These are phyloP conservation scores for Manis javanica DNA, from an alignment of 2,797 vertebrate species.

Conservation along the genomic window DNA sequence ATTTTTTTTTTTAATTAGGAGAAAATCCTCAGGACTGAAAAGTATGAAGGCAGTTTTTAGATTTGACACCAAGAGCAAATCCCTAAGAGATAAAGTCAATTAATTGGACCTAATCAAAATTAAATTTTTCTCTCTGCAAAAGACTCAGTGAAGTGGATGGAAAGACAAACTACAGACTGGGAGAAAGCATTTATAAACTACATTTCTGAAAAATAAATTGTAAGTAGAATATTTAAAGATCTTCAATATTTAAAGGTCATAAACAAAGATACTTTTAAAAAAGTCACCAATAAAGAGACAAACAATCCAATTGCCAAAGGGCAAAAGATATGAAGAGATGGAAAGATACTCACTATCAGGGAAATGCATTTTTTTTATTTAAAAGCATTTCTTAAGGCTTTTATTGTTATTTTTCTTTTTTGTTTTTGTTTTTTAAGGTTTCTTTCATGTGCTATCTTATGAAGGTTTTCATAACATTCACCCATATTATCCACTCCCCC, in stretches of 20 bases:
- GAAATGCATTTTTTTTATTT: no score
- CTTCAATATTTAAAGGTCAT: no score
- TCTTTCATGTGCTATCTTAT: no score
- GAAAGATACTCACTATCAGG: background rate
- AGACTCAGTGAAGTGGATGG: background rate
- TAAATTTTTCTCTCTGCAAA: background rate
- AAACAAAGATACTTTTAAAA: background rate
- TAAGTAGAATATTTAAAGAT: background rate
- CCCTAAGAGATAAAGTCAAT: background rate
- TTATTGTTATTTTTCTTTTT: no score
- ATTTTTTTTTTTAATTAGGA: background rate
- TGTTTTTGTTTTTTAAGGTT: no score
- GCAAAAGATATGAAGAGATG: background rate
- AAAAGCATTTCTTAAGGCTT: no score
- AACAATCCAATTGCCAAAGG: background rate
- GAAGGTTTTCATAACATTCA: no score
- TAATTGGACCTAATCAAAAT: background rate
- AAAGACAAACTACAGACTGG: no score
- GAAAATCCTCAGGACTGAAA: background rate
- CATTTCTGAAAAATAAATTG: background rate
- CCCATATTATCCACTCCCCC: no score
- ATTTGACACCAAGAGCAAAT: background rate
- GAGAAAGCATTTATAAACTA: background rate
- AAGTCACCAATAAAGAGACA: background rate
- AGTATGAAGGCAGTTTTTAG: background rate